These are phyloP conservation scores for Halichondria panicea DNA, from an alignment of 37 sponge, comb jelly and placozoan species.

Conservation along the genomic window DNA sequence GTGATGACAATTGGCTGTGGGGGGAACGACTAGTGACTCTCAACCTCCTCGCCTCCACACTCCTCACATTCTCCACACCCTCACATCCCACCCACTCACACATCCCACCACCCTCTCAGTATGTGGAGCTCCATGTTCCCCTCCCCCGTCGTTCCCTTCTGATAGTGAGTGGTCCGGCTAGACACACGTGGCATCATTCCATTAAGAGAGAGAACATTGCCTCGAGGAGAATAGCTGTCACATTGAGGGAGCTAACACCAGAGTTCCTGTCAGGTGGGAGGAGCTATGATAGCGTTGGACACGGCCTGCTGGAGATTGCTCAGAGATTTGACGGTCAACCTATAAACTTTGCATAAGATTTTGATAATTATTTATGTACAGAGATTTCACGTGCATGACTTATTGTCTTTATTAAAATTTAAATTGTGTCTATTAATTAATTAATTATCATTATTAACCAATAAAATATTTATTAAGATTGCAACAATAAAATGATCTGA, in stretches of 20 bases:
- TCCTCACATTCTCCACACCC: conserved; percentile 70
- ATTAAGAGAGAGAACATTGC: conserved; percentile 75
- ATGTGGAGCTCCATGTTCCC: conserved; percentile 57
- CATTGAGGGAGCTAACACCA: conserved; percentile 82
- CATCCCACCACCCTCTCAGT: neutral
- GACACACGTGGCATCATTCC: conserved; percentile 88
- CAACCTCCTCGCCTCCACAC: conserved; percentile 81
- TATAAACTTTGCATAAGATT: conserved; percentile 9
- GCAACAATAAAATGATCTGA: no score
- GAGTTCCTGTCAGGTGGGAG: conserved; percentile 60
- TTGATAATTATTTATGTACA: no score
- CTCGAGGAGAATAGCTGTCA: conserved; percentile 76
- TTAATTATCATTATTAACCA: no score
- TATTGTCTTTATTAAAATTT: no score
- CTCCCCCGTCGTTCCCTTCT: conserved; percentile 79
- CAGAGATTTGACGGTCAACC: conserved; percentile 48
- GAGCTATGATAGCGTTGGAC: conserved; percentile 54
- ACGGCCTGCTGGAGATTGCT: conserved; percentile 50
- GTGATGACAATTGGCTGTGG: conserved; percentile 97
- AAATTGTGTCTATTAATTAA: no score
- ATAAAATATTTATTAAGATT: no score
- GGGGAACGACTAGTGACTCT: conserved; percentile 90
- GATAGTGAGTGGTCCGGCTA: conserved; percentile 69
- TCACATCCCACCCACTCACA: neutral
- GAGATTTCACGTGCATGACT: no score